These are phyloP conservation scores for Elgaria multicarinata DNA, from an alignment of 2,113 vertebrate genomes.

Conservation along the genomic window DNA sequence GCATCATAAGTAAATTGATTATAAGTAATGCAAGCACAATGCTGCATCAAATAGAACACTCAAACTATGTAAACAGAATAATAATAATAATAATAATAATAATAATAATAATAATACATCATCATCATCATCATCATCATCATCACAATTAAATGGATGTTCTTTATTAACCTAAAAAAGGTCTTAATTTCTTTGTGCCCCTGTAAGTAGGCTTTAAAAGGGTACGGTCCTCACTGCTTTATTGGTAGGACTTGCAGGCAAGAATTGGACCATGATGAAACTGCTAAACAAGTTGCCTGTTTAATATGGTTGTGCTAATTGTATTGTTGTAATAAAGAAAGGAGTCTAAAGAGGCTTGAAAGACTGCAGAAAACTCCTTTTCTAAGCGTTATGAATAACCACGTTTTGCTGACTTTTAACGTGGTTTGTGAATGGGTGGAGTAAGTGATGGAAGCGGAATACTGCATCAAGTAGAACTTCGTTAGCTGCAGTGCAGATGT, in stretches of 20 bases:
- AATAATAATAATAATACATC: too few relatives aligned
- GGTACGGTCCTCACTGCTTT: neutral
- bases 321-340: neutral
- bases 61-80: too few relatives aligned
- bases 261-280: neutral
- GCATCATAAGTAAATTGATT: neutral
- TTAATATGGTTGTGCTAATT: neutral
- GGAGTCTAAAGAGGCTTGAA: neutral
- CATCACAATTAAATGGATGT: neutral
- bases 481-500: neutral
- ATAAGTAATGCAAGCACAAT: neutral
- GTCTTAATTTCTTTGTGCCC: neutral
- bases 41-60: neutral
- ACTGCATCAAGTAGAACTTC: neutral
- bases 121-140: too few relatives aligned
- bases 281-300: neutral
- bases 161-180: neutral
- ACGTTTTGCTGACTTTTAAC: neutral
- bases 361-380: neutral
- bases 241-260: neutral
- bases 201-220: neutral
- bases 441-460: neutral
- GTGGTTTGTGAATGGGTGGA: neutral
- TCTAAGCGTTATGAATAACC: neutral
- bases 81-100: too few relatives aligned